These are phyloP conservation scores for Gymnorhina tibicen DNA, from an alignment of 2,113 vertebrate species.

Conservation along the genomic window DNA sequence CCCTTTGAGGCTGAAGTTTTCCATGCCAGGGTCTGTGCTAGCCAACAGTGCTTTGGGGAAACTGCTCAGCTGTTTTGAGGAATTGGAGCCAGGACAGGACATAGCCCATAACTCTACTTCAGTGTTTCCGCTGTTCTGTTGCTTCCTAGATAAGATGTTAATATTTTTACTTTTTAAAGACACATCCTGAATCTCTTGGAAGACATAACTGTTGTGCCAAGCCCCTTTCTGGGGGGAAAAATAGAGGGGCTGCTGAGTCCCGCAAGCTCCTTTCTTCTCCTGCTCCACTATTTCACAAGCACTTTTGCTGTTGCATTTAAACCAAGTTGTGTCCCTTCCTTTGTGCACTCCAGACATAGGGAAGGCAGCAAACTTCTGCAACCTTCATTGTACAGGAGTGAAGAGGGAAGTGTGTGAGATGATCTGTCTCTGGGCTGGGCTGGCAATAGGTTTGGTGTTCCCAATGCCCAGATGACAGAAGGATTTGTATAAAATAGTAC, in stretches of 20 bases:
- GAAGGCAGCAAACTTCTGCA: background rate
- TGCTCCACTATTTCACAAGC: background rate
- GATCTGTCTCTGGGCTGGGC: background rate
- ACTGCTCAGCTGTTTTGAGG: slow-evolving; percentile 21
- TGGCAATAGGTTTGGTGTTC: background rate
- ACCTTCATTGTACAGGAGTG: fast-evolving
- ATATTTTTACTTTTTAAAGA: background rate
- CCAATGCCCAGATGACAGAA: fast-evolving
- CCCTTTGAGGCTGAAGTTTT: slow-evolving; percentile 10
- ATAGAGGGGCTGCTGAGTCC: background rate
- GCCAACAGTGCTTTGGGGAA: background rate
- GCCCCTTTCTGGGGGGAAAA: background rate
- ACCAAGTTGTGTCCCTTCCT: background rate
- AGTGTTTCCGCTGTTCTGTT: background rate
- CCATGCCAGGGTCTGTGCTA: background rate
- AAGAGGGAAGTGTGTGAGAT: background rate
- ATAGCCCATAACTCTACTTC: slow-evolving; percentile 1
- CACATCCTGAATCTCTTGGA: background rate
- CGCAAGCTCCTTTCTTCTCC: background rate
- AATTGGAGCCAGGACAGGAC: slow-evolving; percentile 1
- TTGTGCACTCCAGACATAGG: background rate
- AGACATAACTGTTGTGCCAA: background rate
- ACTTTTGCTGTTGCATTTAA: background rate
- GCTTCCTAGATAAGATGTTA: background rate
- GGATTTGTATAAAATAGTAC: background rate